Base-by-base conservation (phyloP, 2,888 invertebrate genomes). In the Mycalesis mineus region DNA sequence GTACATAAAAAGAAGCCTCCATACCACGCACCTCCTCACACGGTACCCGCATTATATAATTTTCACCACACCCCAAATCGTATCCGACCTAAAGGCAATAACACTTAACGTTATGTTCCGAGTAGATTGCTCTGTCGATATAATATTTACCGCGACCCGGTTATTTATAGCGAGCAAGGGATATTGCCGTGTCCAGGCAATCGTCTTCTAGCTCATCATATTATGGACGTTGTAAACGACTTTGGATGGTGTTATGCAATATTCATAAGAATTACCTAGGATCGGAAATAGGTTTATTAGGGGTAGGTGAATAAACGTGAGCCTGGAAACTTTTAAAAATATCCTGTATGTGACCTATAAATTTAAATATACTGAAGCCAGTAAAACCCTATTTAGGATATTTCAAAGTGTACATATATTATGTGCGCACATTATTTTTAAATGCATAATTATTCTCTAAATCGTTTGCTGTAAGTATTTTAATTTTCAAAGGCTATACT, bases 51-150 rank as follows among this genome's bases (percentile, higher is more conserved):
- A 40, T 62, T 55, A 64, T 59, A 55, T 64, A 63, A 59, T 60
- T 61, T 63, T 55, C 60, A 57, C 59, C 60, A 37, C 58, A 47
- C 55, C 61, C 60, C 53, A 62, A 65, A 60, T 62, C 65, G 61
- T 60, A 59, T 61, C 60, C 59, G 63, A 66, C 58, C 58, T 60
- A 57, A 58, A 58, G 65, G 68, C 69, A 65, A 74, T 74, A 77
- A 79, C 70, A 75, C 70, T 76, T 75, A 74, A 74, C 69, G 66
- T 75, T 75, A 81, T 74, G 77, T 76, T 65, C 68, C 64, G 55
- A 68, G 73, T 79, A 79, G 76, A 83, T 82, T 80, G 81, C 80
- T 70, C 61, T 72, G 72, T 75, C 82, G 68, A 80, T 82, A 70
- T 75, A 80, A 80, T 81, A 82, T 83, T 82, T 82, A 82, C 76